Evolutionary conservation across 1,140 invertebrate genomes (phyloP).

Genomic region (Papilio aristodemus): DNA sequence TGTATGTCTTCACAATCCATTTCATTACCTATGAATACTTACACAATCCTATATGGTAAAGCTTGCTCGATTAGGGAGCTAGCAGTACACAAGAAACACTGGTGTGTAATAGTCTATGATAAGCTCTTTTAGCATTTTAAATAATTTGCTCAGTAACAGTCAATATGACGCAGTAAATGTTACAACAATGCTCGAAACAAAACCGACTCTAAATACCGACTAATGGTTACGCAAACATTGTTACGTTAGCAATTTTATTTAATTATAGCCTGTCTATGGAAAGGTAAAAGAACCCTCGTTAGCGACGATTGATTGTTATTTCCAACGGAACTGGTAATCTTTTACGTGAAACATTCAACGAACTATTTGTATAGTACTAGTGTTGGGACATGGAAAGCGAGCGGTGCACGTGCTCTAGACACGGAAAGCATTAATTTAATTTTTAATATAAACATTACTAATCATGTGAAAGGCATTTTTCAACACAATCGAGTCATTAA

Average conservation of each 20-base stretch:
- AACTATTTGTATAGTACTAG: constrained; percentile 32
- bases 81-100: no score
- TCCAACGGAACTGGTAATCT: constrained; percentile 33
- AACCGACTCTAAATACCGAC: constrained; percentile 17
- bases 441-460: constrained; percentile 31
- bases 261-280: constrained; percentile 35
- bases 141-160: background rate
- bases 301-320: constrained; percentile 35
- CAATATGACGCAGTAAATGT: background rate
- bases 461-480: constrained; percentile 37
- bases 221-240: constrained; percentile 26
- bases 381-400: constrained; percentile 31
- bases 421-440: constrained; percentile 31
- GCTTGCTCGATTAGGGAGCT: no score
- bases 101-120: no score
- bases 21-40: no score
- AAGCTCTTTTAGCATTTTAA: background rate
- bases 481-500: constrained; percentile 46
- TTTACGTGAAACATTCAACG: constrained; percentile 34
- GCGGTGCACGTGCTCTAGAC: constrained; percentile 23
- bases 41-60: no score
- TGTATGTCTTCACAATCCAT: no score
- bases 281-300: constrained; percentile 35
- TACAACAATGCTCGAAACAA: constrained; percentile 24
- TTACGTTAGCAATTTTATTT: constrained; percentile 36